Base-by-base conservation (phyloP, 2,113 vertebrate genomes). In the Ciconia boyciana region DNA sequence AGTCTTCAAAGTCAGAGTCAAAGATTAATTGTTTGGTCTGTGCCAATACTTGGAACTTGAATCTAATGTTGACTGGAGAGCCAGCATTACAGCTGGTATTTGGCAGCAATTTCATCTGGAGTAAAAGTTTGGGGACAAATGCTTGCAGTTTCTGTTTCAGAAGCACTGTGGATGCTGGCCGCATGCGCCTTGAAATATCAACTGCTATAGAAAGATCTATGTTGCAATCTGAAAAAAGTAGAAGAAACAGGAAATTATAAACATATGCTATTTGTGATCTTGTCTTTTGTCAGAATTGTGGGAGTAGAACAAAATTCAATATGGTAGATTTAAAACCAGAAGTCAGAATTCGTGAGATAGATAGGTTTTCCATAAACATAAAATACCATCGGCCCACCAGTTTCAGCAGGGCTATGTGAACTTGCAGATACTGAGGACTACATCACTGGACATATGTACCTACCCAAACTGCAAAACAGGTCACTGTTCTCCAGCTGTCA, bases 201-300 rank as follows among this genome's bases (percentile, higher is more conserved):
- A 99, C 97, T 71, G 98, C 99, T 87, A 99, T 52, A 70, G 98
- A 98, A 91, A 99, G 96, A 83, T 99, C 98, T 19, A 99, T 75
- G 51, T 31, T 54, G 65, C 99, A 99, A 60, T n/a, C 99, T 99
- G 57, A 92, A 94, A 85, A 62, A 61, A 25, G 51, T 9, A 72
- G 3, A 96, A n/a, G 29, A 74, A 87, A 51, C n/a, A 76, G 10
- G 39, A 83, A 89, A 72, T 36, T 28, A 65, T 79, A 89, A 94
- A 54, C 31, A 71, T 19, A 54, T 1, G 13, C 4, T 41, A 24
- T 69, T 49, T 54, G 17, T 58, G 36, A 78, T 22, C 44, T 58
- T 66, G 13, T 36, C 55, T 71, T 88, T 31, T 86, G 9, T 43
- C 46, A 94, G 18, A 69, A 57, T 60, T 26, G 41, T 7, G 6